A percentile compares a stretch with the other conserved stretches of the same genome.
phyloP scores from a whole-genome alignment of 2,113 vertebrate genomes.

The Tapirus terrestris region DNA sequence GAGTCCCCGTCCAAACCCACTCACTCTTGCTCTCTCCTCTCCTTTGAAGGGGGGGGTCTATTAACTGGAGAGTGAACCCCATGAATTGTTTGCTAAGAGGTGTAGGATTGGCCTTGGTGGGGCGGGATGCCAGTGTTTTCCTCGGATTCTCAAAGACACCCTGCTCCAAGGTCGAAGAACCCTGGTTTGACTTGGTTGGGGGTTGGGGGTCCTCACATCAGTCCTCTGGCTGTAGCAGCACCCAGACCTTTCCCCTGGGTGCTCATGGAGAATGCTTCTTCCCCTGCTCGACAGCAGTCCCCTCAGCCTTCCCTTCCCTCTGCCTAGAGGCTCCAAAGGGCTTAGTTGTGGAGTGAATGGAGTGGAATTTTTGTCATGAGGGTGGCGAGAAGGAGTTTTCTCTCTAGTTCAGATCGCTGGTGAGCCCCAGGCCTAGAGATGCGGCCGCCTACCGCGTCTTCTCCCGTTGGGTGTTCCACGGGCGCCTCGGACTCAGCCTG shows the following conservation, averaged over 20 bases:
- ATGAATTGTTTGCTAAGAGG: not conserved
- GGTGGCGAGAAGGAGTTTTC: not conserved
- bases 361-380: not conserved
- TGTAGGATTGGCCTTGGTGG: not conserved
- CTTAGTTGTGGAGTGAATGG: not conserved
- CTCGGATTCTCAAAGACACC: not conserved
- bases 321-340: not conserved
- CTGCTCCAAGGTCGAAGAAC: not conserved
- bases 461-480: not conserved
- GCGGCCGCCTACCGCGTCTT: not conserved
- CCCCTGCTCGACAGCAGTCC: not conserved
- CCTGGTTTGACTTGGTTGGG: not conserved
- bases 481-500: not conserved
- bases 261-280: not conserved
- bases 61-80: no score
- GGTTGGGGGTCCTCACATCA: not conserved
- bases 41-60: not conserved
- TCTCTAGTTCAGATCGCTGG: not conserved
- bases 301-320: not conserved
- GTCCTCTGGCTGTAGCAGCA: not conserved
- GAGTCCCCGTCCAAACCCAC: not conserved
- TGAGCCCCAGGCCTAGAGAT: not conserved
- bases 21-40: not conserved
- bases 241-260: not conserved
- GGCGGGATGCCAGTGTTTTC: not conserved